These are phyloP conservation scores for Malurus elegans DNA, from an alignment of 2,113 vertebrate genomes.

Conservation along the genomic window DNA sequence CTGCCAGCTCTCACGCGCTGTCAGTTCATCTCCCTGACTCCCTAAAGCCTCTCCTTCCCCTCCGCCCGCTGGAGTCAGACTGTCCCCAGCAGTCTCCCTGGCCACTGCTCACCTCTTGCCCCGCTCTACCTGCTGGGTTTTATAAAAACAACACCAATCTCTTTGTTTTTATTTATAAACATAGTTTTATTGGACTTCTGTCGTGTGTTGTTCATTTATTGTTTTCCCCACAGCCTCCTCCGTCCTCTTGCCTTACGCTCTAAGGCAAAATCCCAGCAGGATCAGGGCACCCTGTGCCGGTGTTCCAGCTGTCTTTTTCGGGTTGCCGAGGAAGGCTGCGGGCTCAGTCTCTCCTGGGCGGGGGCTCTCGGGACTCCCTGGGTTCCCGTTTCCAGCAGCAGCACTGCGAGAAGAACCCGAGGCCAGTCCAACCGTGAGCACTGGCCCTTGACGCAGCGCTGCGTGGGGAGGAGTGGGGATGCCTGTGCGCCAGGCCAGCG, in stretches of 20 bases:
- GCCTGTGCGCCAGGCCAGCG: no score
- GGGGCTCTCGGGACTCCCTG: neutral
- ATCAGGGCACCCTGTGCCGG: fast-evolving
- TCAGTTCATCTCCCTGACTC: neutral
- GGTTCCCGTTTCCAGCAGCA: neutral
- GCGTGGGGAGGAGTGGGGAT: neutral
- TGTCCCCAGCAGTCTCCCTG: neutral
- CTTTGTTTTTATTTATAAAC: constrained; percentile 91
- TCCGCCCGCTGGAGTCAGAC: neutral
- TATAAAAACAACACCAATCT: constrained; percentile 65
- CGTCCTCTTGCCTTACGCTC: fast-evolving
- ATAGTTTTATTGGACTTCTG: constrained; percentile 85
- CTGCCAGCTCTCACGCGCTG: neutral
- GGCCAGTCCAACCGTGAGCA: fast-evolving
- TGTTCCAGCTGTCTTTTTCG: no score
- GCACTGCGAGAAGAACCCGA: no score
- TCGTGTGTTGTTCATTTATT: neutral
- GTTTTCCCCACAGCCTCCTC: neutral
- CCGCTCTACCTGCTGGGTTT: constrained; percentile 54
- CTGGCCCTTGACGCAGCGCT: neutral
- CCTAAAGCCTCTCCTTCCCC: neutral
- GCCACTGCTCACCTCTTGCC: neutral
- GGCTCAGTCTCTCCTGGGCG: neutral
- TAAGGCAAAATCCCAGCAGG: neutral
- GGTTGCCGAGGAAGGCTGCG: neutral